A percentile compares a stretch with the other conserved stretches of the same genome.
Evolutionary conservation across 37 sponge, comb jelly and placozoan genomes (phyloP).

Genomic region (Halichondria panicea): DNA sequence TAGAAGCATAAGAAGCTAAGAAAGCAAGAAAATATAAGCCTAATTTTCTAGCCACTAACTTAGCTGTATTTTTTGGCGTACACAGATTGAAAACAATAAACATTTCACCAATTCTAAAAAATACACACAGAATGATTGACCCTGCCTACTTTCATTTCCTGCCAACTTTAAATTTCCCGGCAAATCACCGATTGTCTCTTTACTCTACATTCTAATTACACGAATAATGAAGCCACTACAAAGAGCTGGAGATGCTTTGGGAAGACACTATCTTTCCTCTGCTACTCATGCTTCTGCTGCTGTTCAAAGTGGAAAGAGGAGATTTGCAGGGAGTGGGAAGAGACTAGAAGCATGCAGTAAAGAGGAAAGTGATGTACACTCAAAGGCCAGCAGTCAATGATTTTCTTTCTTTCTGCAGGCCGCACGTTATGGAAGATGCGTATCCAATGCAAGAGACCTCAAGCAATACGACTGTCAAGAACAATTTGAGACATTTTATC

Average conservation of each 20-base stretch:
- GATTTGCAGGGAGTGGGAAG: neutral
- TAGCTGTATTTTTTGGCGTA: too few relatives aligned
- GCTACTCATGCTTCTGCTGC: too few relatives aligned
- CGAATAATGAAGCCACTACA: neutral
- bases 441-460: constrained; percentile 20
- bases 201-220: too few relatives aligned
- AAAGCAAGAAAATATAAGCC: too few relatives aligned
- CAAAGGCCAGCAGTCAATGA: neutral
- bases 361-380: neutral
- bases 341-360: constrained; percentile 2
- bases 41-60: too few relatives aligned
- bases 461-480: constrained; percentile 38
- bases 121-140: too few relatives aligned
- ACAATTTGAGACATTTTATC: constrained; percentile 49
- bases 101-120: too few relatives aligned
- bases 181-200: neutral
- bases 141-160: constrained; percentile 22
- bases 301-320: too few relatives aligned
- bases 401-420: constrained; percentile 15
- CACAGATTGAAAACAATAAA: too few relatives aligned
- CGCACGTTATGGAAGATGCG: constrained; percentile 43
- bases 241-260: neutral
- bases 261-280: neutral
- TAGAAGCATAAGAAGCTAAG: too few relatives aligned
- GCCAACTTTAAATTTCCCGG: constrained; percentile 21